Evolutionary conservation across 2,888 invertebrate species (phyloP).

Genomic region (Aspidiotus destructor): DNA sequence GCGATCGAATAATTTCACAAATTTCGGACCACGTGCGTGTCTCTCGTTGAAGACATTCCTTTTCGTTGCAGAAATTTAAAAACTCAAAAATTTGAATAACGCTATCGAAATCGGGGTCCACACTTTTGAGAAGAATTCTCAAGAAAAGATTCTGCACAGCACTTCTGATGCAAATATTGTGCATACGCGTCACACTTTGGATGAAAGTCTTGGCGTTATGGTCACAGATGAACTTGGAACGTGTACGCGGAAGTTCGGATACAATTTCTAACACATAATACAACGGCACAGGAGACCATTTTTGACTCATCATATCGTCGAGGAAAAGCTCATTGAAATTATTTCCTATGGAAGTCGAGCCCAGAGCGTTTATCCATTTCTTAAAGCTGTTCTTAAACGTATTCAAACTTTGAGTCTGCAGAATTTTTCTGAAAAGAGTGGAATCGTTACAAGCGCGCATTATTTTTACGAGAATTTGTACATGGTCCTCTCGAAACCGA

Average conservation of each 20-base stretch:
- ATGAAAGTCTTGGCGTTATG: background rate
- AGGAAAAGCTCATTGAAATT: background rate
- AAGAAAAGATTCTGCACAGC: constrained; percentile 17
- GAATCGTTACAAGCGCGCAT: constrained; percentile 20
- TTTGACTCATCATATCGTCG: background rate
- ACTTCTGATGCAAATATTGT: constrained; percentile 17
- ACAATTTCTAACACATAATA: constrained; percentile 10
- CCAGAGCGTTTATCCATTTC: background rate
- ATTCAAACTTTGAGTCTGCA: constrained; percentile 13
- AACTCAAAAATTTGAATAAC: background rate
- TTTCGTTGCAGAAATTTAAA: constrained; percentile 10
- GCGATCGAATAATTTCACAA: background rate
- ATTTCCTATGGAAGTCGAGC: background rate
- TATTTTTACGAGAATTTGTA: constrained; percentile 10
- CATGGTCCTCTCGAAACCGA: constrained; percentile 14
- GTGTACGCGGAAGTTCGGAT: background rate
- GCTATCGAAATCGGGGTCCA: background rate
- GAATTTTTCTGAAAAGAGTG: constrained; percentile 10
- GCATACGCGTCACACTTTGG: background rate
- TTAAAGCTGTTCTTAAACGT: background rate
- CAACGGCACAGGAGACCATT: constrained; percentile 27
- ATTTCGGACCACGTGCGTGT: background rate
- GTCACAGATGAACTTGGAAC: background rate
- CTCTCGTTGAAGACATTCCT: constrained; percentile 15
- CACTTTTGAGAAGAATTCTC: constrained; percentile 3